Base-by-base conservation (phyloP, 2,113 vertebrate genomes). In the Pseudorectes ferrugineus region DNA sequence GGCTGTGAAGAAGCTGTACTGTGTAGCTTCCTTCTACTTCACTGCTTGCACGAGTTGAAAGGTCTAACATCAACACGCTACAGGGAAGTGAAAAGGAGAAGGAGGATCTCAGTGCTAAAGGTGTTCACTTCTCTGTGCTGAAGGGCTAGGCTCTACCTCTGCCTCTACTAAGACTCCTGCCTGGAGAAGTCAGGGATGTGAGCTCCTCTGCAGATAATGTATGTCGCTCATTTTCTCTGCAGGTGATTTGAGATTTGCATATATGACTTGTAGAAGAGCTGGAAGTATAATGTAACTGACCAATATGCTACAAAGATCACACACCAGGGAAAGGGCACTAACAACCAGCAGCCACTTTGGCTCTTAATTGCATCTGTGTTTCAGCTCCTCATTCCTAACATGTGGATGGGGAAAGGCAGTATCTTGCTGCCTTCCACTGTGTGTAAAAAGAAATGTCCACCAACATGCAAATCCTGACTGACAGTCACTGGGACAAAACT, bases 341-440 rank as follows among this genome's bases (percentile, higher is more conserved):
- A 55, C 7, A 63, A 71, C 28, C 52, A 61, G 20, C 5, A 23
- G 26, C 35, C 18, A 33, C 29, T 72, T 14, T 2, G 18, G 20
- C 29, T 52, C 17, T 52, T 48, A 42, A 33, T 0, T 72, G 25
- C n/a, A 68, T 40, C 70, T 58, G 7, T 55, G 9, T 73, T 78
- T 91, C 48, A 49, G n/a, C 33, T 67, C 45, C 10, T 85, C 7
- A 20, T 71, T 62, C 48, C 38, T 6, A 21, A 88, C 71, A 89
- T 2, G 7, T 3, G 14, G 5, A 15, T 26, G 20, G 33, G 4
- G 5, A 1, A n/a, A 45, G 28, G 14, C 2, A 0, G 15, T 7
- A 54, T 19, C 63, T 54, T 54, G 61, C 22, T 71, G 67, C 54
- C 40, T 93, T 88, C 49, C 31, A 36, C 8, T 36, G 21, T 26